A percentile compares a stretch with the other conserved stretches of the same genome.
phyloP scores from a whole-genome alignment of 2,113 vertebrate genomes.

The Grallaria varia region DNA sequence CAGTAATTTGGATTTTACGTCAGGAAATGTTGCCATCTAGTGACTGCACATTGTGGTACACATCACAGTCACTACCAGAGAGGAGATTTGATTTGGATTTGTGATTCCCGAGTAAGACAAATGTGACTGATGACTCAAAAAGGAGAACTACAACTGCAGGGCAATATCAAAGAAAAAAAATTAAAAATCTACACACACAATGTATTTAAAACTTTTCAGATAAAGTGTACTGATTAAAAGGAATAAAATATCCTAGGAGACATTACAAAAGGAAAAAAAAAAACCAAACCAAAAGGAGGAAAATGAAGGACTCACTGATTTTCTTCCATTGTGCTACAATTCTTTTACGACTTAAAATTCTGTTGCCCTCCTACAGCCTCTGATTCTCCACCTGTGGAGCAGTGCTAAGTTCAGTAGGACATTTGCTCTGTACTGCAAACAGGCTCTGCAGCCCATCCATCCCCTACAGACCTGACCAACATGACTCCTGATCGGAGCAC shows the following conservation, averaged over 20 bases:
- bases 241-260: background rate
- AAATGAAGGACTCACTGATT: background rate
- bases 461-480: background rate
- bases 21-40: conserved; percentile 54
- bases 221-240: background rate
- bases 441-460: background rate
- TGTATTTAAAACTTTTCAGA: background rate
- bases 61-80: rapidly evolving
- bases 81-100: background rate
- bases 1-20: background rate
- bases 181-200: background rate
- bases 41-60: background rate
- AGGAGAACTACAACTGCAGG: background rate
- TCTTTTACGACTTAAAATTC: background rate
- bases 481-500: background rate
- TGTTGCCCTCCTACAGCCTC: background rate
- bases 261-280: background rate
- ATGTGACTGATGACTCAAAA: background rate
- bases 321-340: background rate
- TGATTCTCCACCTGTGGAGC: background rate
- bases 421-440: background rate
- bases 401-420: background rate
- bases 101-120: background rate
- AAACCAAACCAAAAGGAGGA: background rate
- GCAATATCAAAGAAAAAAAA: background rate